These are phyloP conservation scores for Ellobius talpinus DNA, from an alignment of 2,113 vertebrate genomes.

Conservation along the genomic window DNA sequence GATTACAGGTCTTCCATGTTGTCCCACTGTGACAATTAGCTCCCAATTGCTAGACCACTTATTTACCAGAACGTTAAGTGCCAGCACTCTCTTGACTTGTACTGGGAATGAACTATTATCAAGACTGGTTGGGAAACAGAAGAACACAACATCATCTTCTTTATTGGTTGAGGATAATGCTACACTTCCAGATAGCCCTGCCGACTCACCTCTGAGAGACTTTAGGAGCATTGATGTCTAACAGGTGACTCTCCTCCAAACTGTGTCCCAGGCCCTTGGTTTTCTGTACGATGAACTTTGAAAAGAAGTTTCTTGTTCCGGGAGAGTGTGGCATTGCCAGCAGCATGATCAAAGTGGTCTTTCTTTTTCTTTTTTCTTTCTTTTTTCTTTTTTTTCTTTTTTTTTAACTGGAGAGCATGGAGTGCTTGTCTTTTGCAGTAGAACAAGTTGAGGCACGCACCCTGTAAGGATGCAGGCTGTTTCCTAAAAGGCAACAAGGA, in stretches of 20 bases:
- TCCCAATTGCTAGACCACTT: constrained; percentile 87
- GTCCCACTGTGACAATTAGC: constrained; percentile 89
- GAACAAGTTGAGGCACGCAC: constrained; percentile 45
- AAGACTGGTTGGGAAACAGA: constrained; percentile 75
- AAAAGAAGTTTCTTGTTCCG: constrained; percentile 68
- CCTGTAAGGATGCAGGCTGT: constrained; percentile 58
- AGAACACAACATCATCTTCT: constrained; percentile 76
- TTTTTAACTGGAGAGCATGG: constrained; percentile 53
- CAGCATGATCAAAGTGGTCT: constrained; percentile 68
- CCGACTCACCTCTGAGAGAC: constrained; percentile 73
- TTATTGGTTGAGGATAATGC: constrained; percentile 81
- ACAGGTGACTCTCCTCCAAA: constrained; percentile 73
- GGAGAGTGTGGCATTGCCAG: constrained; percentile 53
- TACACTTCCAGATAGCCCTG: constrained; percentile 80
- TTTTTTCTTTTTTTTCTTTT: background rate
- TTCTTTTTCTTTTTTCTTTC: constrained; percentile 19
- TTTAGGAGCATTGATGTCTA: constrained; percentile 71
- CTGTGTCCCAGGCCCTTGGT: constrained; percentile 60
- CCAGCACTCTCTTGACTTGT: constrained; percentile 82
- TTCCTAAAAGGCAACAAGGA: constrained; percentile 78
- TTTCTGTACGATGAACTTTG: constrained; percentile 76
- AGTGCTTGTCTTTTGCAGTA: constrained; percentile 62
- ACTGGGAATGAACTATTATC: constrained; percentile 81
- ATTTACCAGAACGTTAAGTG: constrained; percentile 85
- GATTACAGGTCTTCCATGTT: constrained; percentile 84